These are phyloP conservation scores for Chaetogeoica ovagalla DNA, from an alignment of 2,888 invertebrate species.

Conservation along the genomic window DNA sequence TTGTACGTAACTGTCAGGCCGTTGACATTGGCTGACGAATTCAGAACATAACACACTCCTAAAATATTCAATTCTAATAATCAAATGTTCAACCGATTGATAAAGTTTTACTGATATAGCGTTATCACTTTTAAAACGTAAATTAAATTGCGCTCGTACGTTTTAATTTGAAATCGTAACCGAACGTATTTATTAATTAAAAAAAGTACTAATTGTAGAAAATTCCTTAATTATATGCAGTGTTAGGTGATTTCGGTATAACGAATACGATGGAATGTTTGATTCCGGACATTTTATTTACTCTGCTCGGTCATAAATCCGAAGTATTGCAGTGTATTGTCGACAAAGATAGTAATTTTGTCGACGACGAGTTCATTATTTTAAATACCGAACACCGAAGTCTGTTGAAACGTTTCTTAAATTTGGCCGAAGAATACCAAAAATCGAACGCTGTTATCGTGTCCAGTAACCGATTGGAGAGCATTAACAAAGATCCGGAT, in stretches of 20 bases:
- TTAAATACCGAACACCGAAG: conserved; percentile 11
- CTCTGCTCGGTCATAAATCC: conserved; percentile 38
- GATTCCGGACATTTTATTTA: conserved; percentile 42
- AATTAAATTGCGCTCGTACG: too few species aligned
- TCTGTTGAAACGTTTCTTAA: conserved; percentile 13
- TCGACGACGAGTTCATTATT: conserved; percentile 20
- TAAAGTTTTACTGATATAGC: too few species aligned
- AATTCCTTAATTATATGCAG: not conserved
- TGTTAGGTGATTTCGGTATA: not conserved
- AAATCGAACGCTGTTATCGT: not conserved
- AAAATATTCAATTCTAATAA: too few species aligned
- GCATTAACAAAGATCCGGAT: not conserved
- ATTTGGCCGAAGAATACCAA: conserved; percentile 38
- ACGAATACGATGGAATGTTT: conserved; percentile 28
- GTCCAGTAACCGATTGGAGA: not conserved
- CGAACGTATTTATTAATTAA: not conserved
- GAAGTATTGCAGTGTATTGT: conserved; percentile 22
- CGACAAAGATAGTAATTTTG: conserved; percentile 26
- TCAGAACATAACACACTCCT: too few species aligned
- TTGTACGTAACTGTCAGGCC: too few species aligned
- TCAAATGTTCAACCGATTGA: too few species aligned
- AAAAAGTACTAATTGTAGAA: not conserved
- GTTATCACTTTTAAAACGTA: too few species aligned
- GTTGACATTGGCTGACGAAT: too few species aligned
- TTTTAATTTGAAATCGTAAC: not conserved